Percentiles rank a stretch among this genome's conserved stretches.
Evolutionary conservation across 1,140 invertebrate genomes (phyloP).

Genomic region (Hermetia illucens): DNA sequence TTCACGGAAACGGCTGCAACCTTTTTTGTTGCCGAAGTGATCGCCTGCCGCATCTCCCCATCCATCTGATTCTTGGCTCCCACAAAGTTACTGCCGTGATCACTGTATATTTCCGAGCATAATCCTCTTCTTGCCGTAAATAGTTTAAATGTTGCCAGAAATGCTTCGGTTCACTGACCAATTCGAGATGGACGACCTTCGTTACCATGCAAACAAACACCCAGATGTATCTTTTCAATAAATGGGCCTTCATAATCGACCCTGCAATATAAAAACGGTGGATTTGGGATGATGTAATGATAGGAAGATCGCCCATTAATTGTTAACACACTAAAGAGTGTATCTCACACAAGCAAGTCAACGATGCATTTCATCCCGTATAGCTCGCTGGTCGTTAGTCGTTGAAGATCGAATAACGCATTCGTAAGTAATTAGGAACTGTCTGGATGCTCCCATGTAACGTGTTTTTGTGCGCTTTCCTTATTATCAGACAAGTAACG

Average conservation of each 20-base stretch:
- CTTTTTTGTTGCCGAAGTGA: too few species aligned
- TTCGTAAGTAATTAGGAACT: constrained; percentile 5
- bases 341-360: constrained; percentile 10
- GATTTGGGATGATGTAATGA: constrained; percentile 4
- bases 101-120: too few species aligned
- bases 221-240: not conserved
- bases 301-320: constrained; percentile 14
- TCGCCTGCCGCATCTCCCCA: constrained; percentile 1
- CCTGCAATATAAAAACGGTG: constrained; percentile 6
- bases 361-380: constrained; percentile 8
- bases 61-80: too few species aligned
- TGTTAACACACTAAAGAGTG: constrained; percentile 1
- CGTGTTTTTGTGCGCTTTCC: constrained; percentile 11
- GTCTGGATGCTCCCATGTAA: constrained; percentile 11
- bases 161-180: too few species aligned
- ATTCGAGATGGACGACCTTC: too few species aligned
- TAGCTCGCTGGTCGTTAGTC: constrained; percentile 7
- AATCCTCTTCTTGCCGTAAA: too few species aligned
- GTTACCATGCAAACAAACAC: too few species aligned
- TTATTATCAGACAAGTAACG: constrained; percentile 14
- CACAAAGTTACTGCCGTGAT: too few species aligned
- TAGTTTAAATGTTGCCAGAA: too few species aligned
- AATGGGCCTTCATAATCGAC: constrained; percentile 10
- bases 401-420: constrained; percentile 10
- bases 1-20: too few species aligned